These are phyloP conservation scores for Ooceraea biroi DNA, from an alignment of 1,140 invertebrate genomes.

Conservation along the genomic window DNA sequence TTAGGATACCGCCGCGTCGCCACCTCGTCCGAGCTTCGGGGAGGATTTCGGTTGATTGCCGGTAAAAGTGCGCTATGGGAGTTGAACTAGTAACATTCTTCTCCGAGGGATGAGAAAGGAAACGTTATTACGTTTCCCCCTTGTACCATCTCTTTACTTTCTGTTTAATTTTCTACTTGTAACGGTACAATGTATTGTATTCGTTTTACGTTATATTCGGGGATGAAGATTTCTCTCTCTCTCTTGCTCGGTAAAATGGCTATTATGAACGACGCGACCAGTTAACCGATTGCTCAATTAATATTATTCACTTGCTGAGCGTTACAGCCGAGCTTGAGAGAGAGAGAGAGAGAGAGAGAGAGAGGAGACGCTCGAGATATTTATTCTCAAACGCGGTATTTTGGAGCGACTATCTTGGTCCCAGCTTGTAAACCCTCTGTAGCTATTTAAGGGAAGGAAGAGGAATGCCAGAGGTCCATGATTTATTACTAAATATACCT, in stretches of 20 bases:
- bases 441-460: slow-evolving; percentile 39
- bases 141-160: not conserved
- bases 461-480: slow-evolving; percentile 46
- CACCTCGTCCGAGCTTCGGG: slow-evolving; percentile 38
- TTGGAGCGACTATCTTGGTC: slow-evolving; percentile 26
- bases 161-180: not conserved
- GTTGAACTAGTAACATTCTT: not conserved
- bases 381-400: slow-evolving; percentile 37
- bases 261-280: too few relatives aligned
- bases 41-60: slow-evolving; percentile 64
- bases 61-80: slow-evolving; percentile 52
- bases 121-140: not conserved
- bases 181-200: not conserved
- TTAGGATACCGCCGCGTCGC: slow-evolving; percentile 62
- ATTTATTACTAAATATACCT: slow-evolving; percentile 46
- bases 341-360: not conserved
- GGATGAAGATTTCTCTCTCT: not conserved
- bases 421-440: slow-evolving; percentile 14
- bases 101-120: not conserved
- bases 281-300: not conserved
- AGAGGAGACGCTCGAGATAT: not conserved
- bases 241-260: too few relatives aligned
- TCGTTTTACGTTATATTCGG: not conserved
- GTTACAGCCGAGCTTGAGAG: not conserved
- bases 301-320: not conserved